These are phyloP conservation scores for Hemicordylus capensis DNA, from an alignment of 2,113 vertebrate genomes.

Conservation along the genomic window DNA sequence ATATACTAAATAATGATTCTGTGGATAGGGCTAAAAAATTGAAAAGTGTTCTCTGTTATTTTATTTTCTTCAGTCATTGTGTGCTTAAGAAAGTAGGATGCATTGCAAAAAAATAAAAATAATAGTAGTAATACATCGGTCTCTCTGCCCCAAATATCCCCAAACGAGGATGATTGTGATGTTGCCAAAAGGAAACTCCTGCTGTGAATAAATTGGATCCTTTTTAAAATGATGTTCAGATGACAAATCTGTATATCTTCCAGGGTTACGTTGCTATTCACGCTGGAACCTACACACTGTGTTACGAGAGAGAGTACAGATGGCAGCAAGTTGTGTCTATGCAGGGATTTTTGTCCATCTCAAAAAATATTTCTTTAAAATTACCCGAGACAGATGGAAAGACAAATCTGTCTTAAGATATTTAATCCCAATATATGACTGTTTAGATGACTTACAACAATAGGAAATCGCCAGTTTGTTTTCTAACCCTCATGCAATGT, in stretches of 20 bases:
- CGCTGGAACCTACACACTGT: slow-evolving; percentile 36
- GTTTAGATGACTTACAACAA: slow-evolving; percentile 64
- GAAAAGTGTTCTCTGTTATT: not conserved
- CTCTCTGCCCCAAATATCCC: slow-evolving; percentile 18
- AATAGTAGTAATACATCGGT: not conserved
- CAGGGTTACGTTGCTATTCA: slow-evolving; percentile 42
- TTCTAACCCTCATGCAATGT: slow-evolving; percentile 73
- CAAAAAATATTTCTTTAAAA: slow-evolving; percentile 51
- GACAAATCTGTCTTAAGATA: slow-evolving; percentile 53
- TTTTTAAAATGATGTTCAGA: slow-evolving; percentile 56
- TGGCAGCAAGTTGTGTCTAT: slow-evolving; percentile 35
- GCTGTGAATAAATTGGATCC: slow-evolving; percentile 48
- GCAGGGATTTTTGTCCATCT: slow-evolving; percentile 39
- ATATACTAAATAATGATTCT: not conserved
- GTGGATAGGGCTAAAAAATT: not conserved
- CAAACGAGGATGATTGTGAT: slow-evolving; percentile 48
- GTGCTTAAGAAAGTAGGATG: not conserved
- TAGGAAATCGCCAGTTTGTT: slow-evolving; percentile 74
- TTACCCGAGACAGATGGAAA: slow-evolving; percentile 47
- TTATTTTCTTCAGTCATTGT: not conserved
- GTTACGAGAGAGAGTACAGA: slow-evolving; percentile 42
- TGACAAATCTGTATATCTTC: slow-evolving; percentile 59
- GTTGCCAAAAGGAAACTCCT: slow-evolving; percentile 51
- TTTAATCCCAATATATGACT: slow-evolving; percentile 66
- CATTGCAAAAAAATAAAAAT: not conserved